Conservation (phyloP, 2,113 vertebrate genomes). For the Erythrocercus mccallii region DNA sequence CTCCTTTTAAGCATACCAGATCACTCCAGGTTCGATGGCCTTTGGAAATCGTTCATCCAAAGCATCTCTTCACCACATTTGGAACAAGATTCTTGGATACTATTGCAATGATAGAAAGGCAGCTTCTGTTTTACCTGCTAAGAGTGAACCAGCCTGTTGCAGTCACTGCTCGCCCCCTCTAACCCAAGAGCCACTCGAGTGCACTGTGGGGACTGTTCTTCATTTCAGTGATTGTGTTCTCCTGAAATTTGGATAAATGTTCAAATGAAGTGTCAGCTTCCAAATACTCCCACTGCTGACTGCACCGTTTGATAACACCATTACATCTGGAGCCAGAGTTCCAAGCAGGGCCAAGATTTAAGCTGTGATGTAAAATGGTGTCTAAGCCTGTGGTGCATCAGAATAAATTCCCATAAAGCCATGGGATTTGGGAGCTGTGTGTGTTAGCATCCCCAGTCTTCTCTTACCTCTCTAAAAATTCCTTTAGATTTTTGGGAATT, state of each 20-base stretch:
- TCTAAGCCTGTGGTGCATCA: neutral
- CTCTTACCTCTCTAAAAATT: neutral
- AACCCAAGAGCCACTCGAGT: neutral
- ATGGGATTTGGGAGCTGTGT: neutral
- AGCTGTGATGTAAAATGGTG: neutral
- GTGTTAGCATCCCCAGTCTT: neutral
- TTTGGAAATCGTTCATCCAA: neutral
- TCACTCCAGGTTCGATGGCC: neutral
- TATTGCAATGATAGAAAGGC: neutral
- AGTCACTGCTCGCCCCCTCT: fast-evolving
- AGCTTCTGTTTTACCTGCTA: neutral
- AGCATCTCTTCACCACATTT: neutral
- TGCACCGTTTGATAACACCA: neutral
- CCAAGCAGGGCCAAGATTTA: neutral
- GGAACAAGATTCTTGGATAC: neutral
- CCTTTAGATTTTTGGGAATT: neutral
- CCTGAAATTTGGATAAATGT: neutral
- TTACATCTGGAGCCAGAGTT: neutral
- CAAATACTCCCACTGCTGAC: neutral
- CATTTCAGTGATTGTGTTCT: fast-evolving
- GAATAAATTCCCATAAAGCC: neutral
- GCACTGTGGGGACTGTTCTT: neutral
- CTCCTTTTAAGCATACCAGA: fast-evolving
- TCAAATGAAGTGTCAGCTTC: neutral
- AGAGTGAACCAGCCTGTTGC: neutral